Base-by-base conservation (phyloP, 2,113 vertebrate genomes). In the Poeciliopsis occidentalis region DNA sequence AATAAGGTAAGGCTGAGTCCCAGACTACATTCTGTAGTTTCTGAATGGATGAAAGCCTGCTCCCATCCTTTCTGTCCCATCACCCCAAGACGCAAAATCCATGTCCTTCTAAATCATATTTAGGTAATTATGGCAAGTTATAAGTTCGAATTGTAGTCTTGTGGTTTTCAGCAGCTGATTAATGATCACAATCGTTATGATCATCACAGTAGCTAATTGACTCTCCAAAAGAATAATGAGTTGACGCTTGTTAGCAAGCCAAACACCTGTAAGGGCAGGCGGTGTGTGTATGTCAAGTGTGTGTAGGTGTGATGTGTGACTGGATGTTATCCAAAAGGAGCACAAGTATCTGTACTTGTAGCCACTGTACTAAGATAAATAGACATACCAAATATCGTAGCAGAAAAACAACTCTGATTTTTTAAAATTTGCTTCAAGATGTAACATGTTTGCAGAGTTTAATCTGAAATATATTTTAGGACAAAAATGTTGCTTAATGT, bases 251-350 rank as follows among this genome's bases (percentile, higher is more conserved):
- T 90, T 88, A 88, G 85, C 78, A 80, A 89, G 82, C 85, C 75
- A 78, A 88, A 89, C 92, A 93, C 86, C 91, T 92, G 90, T 80
- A 84, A 88, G 87, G 85, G 86, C 87, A 90, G 89, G 78, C 83
- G 12, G 44, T 85, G 63, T 78, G 80, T 76, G 44, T 57, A 39
- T 41, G 39, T 41, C 39, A 47, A 63, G 62, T 64, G 79, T 74
- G 79, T 76, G 73, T 77, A 60, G 64, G 75, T 80, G 61, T 79
- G 65, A 67, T 69, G 60, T 71, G 82, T 78, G 62, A 69, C 60
- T 92, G 87, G 89, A 87, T 1, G 44, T 44, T 61, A 67, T 85
- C 77, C 91, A 91, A 89, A 71, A 39, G 29, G 71, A 85, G 69
- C 69, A 83, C 62, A 73, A 80, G 85, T 89, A 88, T 82, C 80